A percentile compares a stretch with the other conserved stretches of the same genome.
Conservation (phyloP, 2,113 vertebrate genomes). For the Picathartes gymnocephalus region DNA sequence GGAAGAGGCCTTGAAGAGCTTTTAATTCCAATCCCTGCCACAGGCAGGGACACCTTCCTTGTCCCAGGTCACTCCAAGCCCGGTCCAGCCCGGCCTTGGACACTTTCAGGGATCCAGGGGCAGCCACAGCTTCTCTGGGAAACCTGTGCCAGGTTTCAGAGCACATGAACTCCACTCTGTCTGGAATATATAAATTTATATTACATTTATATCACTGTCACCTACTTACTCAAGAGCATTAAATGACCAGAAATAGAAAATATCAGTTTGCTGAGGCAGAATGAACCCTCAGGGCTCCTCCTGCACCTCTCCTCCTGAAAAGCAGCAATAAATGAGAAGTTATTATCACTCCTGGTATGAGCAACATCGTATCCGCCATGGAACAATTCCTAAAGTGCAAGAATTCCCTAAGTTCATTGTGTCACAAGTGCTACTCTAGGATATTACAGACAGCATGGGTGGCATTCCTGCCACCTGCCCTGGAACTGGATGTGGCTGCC, state of each 20-base stretch:
- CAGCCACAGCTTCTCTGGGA: not conserved
- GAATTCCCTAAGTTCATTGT: accelerated
- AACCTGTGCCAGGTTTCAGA: accelerated
- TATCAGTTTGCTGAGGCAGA: accelerated
- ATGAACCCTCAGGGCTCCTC: not conserved
- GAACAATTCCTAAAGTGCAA: accelerated
- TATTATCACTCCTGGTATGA: not conserved
- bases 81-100: accelerated
- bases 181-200: too few species aligned
- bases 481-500: not conserved
- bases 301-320: not conserved
- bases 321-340: not conserved
- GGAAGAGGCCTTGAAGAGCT: not conserved
- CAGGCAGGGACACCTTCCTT: not conserved
- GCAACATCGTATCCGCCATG: accelerated
- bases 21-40: not conserved
- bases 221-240: not conserved
- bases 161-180: accelerated
- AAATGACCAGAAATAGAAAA: not conserved
- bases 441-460: accelerated
- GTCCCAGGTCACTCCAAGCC: not conserved
- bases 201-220: not conserved
- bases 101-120: not conserved
- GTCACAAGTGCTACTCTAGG: accelerated
- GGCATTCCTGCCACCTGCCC: not conserved